phyloP scores from a whole-genome alignment of 2,888 invertebrate species.

The Scaptomyza caliginosa region DNA sequence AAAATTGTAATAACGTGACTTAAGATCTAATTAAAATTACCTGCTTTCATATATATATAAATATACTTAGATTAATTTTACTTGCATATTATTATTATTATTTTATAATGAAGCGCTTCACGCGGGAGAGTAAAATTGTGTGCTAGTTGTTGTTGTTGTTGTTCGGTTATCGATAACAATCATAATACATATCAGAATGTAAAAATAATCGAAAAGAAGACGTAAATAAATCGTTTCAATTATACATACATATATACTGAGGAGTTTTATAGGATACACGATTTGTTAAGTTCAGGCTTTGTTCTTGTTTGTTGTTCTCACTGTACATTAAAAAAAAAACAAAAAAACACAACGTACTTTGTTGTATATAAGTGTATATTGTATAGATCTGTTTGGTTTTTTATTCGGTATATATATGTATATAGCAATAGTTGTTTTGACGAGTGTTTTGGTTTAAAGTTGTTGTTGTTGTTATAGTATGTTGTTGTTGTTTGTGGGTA shows the following conservation, averaged over 20 bases:
- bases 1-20: conserved; percentile 56
- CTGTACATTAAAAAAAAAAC: conserved; percentile 70
- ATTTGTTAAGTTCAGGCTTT: conserved; percentile 74
- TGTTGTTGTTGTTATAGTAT: conserved; percentile 37
- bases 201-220: conserved; percentile 49
- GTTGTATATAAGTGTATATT: conserved; percentile 74
- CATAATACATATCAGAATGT: conserved; percentile 43
- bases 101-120: conserved; percentile 56
- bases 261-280: conserved; percentile 71
- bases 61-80: conserved; percentile 36
- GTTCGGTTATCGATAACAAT: conserved; percentile 56
- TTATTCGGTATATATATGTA: conserved; percentile 27
- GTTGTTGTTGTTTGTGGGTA: conserved; percentile 60
- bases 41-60: conserved; percentile 58
- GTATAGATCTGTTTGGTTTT: conserved; percentile 64
- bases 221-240: conserved; percentile 46
- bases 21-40: conserved; percentile 72
- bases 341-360: conserved; percentile 67
- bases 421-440: conserved; percentile 64
- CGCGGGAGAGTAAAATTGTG: conserved; percentile 78
- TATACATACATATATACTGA: conserved; percentile 47
- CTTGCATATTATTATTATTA: conserved; percentile 22
- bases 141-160: conserved; percentile 53
- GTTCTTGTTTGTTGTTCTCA: conserved; percentile 67
- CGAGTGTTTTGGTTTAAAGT: conserved; percentile 58